These are phyloP conservation scores for Drosophila erecta DNA, from an alignment of 1,140 invertebrate species.

Conservation along the genomic window DNA sequence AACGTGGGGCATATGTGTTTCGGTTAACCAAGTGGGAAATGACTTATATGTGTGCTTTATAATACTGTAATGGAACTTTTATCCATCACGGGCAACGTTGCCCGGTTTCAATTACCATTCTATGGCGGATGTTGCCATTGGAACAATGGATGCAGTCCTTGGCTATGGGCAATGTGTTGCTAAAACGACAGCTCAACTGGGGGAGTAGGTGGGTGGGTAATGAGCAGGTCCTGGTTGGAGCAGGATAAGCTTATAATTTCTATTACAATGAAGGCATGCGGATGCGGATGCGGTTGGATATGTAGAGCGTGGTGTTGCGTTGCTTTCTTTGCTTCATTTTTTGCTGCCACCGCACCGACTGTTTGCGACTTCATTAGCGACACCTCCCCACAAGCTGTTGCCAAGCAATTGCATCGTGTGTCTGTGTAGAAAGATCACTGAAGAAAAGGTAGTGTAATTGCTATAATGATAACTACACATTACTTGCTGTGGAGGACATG, in stretches of 20 bases:
- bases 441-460: neutral
- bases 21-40: neutral
- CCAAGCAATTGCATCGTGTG: constrained; percentile 68
- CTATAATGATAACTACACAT: neutral
- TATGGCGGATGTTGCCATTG: constrained; percentile 15
- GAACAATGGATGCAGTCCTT: constrained; percentile 57
- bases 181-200: constrained; percentile 65
- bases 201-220: neutral
- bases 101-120: constrained; percentile 45
- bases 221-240: constrained; percentile 9
- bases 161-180: constrained; percentile 76
- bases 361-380: constrained; percentile 82
- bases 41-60: neutral
- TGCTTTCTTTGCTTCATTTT: constrained; percentile 45
- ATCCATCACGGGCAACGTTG: constrained; percentile 13
- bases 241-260: constrained; percentile 73
- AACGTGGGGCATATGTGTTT: neutral
- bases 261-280: constrained; percentile 69
- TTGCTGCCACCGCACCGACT: constrained; percentile 56
- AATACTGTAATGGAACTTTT: neutral
- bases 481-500: neutral
- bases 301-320: constrained; percentile 15
- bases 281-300: constrained; percentile 14
- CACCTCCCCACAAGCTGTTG: constrained; percentile 67
- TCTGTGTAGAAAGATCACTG: neutral